A percentile compares a stretch with the other conserved stretches of the same genome.
Conservation (phyloP, 2,797 vertebrate genomes). For the Microctenopoma lineatum region DNA sequence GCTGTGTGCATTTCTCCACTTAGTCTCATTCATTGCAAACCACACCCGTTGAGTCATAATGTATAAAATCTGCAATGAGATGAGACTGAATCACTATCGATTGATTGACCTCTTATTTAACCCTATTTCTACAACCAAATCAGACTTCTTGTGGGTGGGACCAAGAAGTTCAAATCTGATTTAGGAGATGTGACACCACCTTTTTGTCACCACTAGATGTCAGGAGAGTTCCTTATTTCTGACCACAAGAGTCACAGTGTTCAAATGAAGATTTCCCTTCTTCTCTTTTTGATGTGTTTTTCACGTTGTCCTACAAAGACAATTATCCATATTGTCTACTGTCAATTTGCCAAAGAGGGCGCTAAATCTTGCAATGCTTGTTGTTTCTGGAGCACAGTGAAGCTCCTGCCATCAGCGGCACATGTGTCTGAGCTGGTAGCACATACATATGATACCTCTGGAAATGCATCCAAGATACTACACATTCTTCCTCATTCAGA, state of each 20-base stretch:
- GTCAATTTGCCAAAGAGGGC: too few species aligned
- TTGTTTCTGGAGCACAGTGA: background rate
- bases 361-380: too few species aligned
- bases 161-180: background rate
- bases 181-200: background rate
- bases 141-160: background rate
- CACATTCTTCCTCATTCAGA: slow-evolving; percentile 10
- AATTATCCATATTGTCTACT: background rate
- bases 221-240: slow-evolving; percentile 27
- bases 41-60: slow-evolving; percentile 40
- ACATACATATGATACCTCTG: slow-evolving; percentile 1
- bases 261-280: background rate
- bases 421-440: background rate
- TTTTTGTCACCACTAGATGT: slow-evolving; percentile 52
- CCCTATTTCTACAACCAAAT: too few species aligned
- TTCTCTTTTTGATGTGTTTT: background rate
- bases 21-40: slow-evolving; percentile 68
- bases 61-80: slow-evolving; percentile 1
- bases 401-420: background rate
- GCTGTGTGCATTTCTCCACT: slow-evolving; percentile 53
- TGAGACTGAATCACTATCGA: background rate
- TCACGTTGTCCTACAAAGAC: background rate
- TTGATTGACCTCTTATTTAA: too few species aligned
- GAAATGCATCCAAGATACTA: background rate
- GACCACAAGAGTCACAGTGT: background rate